phyloP scores from a whole-genome alignment of 2,113 vertebrate species.

The Sterrhoptilus dennistouni region DNA sequence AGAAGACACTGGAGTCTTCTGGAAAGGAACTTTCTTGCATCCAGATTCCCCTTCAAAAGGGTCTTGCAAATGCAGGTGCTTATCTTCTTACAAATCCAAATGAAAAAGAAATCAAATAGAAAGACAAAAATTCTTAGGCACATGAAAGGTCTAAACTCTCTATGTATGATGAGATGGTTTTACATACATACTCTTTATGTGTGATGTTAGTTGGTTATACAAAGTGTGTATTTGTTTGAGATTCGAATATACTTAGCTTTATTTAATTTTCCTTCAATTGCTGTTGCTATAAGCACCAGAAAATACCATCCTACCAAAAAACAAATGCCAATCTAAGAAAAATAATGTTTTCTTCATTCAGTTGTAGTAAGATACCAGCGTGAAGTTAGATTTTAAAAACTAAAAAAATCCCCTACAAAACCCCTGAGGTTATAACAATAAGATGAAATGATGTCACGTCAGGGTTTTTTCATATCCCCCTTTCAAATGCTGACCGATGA shows the following conservation, averaged over 20 bases:
- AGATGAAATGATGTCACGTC: background rate
- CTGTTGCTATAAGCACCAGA: background rate
- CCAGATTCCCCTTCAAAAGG: accelerated
- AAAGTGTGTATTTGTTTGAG: background rate
- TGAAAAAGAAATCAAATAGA: background rate
- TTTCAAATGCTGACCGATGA: background rate
- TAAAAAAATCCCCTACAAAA: too few species aligned
- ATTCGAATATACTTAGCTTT: background rate
- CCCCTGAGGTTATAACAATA: background rate
- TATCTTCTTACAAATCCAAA: background rate
- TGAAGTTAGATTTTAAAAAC: background rate
- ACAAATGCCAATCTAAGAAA: background rate
- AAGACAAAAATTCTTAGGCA: background rate
- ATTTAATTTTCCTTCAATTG: background rate
- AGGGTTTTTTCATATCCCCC: background rate
- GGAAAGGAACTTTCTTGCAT: background rate
- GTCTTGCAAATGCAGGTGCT: background rate
- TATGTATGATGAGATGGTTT: background rate
- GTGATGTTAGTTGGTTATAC: background rate
- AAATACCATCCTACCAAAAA: background rate
- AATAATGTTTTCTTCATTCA: background rate
- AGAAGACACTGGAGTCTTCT: background rate
- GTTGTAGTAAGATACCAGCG: background rate
- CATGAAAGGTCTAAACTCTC: background rate
- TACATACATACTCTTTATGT: background rate